Evolutionary conservation across 2,113 vertebrate species (phyloP), one percentile per base, ranked within the genome.

Genomic region (Ptyas mucosa): DNA sequence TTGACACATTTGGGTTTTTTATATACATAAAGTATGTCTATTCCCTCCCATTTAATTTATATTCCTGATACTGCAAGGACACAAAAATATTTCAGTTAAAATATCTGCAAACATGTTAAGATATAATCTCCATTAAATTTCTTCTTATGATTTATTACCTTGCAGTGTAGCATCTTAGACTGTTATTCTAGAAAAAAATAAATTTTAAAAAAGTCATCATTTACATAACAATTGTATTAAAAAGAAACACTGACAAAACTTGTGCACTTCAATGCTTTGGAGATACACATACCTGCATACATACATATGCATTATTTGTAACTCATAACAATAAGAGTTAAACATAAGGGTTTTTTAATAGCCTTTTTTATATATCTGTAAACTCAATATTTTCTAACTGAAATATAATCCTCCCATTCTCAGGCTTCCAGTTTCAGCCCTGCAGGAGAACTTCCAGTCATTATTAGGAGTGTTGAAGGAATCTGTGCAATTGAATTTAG

Each of bases 401-500:
- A n/a, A 46, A 91, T 92, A 10, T 89, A 51, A 88, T 61, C 34
- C 34, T 92, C 89, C 93, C 94, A 61, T 43, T 81, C 85, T 54
- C 85, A 99, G 99, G 75, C 96, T 99, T 90, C 96, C 98, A 29
- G 95, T 96, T 11, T 96, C 98, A 88, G 97, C 97, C 91, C 96
- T 99, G 95, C 99, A 99, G 92, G 99, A 99, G 95, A 99, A 98
- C 86, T 96, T 99, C 81, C 96, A 98, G 81, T 96, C 98, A 0
- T 96, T 99, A 91, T 91, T 99, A 92, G 97, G 95, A 75, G 98
- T 99, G 39, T 96, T 99, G 29, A 98, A 98, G 95, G 99, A 99
- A 69, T 99, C 99, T 7, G 98, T 98, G 69, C 99, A 99, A 96
- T 95, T 99, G 94, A 99, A 99, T 94, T 97, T 99, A 64, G 98